A percentile compares a stretch with the other conserved stretches of the same genome.
Conservation (phyloP, 1,140 invertebrate genomes). For the Rhopalosiphum padi region DNA sequence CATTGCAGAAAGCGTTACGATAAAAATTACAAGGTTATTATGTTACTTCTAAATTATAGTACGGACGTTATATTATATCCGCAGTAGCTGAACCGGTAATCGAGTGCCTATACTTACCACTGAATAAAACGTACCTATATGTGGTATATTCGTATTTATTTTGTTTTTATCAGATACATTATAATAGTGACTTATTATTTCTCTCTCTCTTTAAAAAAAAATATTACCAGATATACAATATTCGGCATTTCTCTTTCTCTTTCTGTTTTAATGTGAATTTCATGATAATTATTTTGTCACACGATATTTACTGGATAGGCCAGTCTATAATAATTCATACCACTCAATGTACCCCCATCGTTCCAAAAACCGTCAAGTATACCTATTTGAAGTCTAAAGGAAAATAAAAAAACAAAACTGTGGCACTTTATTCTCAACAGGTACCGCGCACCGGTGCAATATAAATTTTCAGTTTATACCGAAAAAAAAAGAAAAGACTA, state of each 20-base stretch:
- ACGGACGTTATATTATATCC: background rate
- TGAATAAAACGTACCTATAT: background rate
- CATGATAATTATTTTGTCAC: constrained; percentile 56
- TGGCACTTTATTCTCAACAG: constrained; percentile 49
- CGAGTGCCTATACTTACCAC: background rate
- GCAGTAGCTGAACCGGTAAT: constrained; percentile 32
- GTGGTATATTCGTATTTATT: constrained; percentile 4
- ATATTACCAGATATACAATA: constrained; percentile 33
- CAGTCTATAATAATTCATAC: constrained; percentile 32
- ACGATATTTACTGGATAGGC: constrained; percentile 27
- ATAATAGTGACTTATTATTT: background rate
- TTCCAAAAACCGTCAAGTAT: constrained; percentile 27
- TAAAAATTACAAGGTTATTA: constrained; percentile 41
- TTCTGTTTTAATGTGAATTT: constrained; percentile 45
- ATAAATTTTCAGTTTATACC: constrained; percentile 37
- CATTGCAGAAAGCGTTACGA: background rate
- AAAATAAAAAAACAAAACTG: constrained; percentile 18
- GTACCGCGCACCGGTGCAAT: background rate
- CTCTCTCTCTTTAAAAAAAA: background rate
- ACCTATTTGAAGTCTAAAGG: background rate
- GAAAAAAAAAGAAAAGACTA: background rate
- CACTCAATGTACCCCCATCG: background rate
- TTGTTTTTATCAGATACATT: constrained; percentile 4
- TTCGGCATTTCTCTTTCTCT: constrained; percentile 11
- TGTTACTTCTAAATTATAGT: background rate